Evolutionary conservation across 2,797 vertebrate genomes (phyloP).

Genomic region (Spinus pinus): DNA sequence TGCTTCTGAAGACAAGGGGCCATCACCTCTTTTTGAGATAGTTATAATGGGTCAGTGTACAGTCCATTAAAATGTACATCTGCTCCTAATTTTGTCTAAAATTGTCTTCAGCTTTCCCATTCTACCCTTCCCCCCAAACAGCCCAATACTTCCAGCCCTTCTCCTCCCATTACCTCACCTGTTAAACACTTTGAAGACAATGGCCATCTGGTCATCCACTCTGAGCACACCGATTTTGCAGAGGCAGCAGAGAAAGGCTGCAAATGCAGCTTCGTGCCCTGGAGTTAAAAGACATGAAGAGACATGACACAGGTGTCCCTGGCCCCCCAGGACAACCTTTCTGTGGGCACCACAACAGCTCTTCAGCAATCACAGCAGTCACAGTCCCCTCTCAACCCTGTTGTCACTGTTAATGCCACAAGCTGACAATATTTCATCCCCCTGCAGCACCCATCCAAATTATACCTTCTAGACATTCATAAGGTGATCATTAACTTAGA

Average conservation of each 20-base stretch:
- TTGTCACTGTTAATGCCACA: neutral
- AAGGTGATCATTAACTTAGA: neutral
- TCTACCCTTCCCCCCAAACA: neutral
- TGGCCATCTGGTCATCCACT: slow-evolving; percentile 90
- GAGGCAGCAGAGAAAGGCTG: slow-evolving; percentile 94
- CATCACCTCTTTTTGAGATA: neutral
- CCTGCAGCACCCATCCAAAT: neutral
- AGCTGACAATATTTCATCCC: neutral
- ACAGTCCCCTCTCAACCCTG: neutral
- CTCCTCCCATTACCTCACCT: slow-evolving; percentile 71
- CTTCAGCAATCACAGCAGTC: neutral
- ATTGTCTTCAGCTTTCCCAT: neutral
- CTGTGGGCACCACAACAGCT: neutral
- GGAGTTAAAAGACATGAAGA: slow-evolving; percentile 11
- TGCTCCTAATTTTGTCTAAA: neutral
- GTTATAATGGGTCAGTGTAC: neutral
- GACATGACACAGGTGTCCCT: neutral
- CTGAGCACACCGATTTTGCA: slow-evolving; percentile 91
- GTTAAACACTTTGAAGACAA: slow-evolving; percentile 90
- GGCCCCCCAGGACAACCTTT: neutral
- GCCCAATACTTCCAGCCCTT: neutral
- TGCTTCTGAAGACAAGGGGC: neutral
- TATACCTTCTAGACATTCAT: neutral
- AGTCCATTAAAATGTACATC: neutral
- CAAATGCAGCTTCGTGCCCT: slow-evolving; percentile 97